A percentile compares a stretch with the other conserved stretches of the same genome.
Conservation (phyloP, 2,113 vertebrate species). For the Microcebus jonahi region DNA sequence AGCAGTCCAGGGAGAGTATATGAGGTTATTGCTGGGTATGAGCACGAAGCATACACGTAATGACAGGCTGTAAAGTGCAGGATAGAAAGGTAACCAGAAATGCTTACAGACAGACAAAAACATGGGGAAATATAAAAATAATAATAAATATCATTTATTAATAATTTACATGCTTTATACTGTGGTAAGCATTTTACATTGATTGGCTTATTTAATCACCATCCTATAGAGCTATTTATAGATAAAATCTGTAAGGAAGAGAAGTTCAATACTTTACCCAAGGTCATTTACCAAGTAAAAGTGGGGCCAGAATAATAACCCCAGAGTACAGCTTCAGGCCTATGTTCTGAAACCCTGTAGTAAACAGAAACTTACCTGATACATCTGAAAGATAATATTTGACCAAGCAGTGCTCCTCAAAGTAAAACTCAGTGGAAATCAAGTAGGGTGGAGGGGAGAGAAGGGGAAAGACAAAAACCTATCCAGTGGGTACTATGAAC, state of each 20-base stretch:
- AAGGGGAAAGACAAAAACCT: too few species aligned
- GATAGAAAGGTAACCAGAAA: neutral
- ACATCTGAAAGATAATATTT: neutral
- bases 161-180: neutral
- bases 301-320: neutral
- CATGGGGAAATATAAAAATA: neutral
- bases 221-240: neutral
- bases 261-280: neutral
- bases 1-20: neutral
- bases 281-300: neutral
- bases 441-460: too few species aligned
- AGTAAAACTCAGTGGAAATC: too few species aligned
- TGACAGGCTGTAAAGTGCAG: neutral
- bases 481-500: neutral
- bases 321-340: neutral
- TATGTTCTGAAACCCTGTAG: neutral
- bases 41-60: neutral
- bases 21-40: neutral
- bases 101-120: neutral
- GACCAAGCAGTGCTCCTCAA: neutral
- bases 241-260: neutral
- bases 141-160: neutral
- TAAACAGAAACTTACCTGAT: neutral
- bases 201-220: neutral
- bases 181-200: neutral